Conservation (phyloP, 2,888 invertebrate genomes). For the Coelopa pilipes region DNA sequence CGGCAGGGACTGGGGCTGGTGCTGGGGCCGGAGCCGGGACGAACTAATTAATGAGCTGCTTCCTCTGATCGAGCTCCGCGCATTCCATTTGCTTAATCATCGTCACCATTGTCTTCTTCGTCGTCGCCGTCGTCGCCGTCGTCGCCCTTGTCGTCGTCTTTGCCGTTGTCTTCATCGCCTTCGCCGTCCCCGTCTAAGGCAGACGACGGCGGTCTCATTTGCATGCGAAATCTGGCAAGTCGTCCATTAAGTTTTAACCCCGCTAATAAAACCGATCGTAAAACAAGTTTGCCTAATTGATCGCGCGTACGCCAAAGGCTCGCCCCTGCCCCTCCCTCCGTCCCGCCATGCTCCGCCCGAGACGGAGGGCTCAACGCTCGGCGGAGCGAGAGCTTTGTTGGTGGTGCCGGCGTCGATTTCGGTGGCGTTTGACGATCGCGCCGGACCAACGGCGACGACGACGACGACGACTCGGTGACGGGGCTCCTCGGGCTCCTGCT, state of each 20-base stretch:
- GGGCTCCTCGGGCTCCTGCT: constrained; percentile 33
- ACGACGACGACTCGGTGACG: neutral
- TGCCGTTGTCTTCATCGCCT: constrained; percentile 24
- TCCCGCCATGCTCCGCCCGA: neutral
- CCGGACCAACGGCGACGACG: neutral
- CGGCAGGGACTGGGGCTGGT: too few relatives aligned
- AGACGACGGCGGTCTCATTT: neutral
- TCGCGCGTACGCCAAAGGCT: constrained; percentile 62
- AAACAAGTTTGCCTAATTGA: constrained; percentile 66
- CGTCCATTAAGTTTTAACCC: constrained; percentile 33
- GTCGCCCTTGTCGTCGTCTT: constrained; percentile 16
- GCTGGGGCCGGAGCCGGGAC: neutral
- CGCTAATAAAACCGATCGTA: constrained; percentile 64
- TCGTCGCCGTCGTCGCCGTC: constrained; percentile 8
- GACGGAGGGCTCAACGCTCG: neutral
- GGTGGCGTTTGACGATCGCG: constrained; percentile 52
- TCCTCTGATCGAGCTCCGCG: neutral
- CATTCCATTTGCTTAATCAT: constrained; percentile 32
- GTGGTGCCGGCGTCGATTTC: constrained; percentile 37
- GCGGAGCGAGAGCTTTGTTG: constrained; percentile 50
- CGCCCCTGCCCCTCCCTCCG: neutral
- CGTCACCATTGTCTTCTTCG: constrained; percentile 19
- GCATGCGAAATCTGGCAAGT: constrained; percentile 23
- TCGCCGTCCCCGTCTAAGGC: neutral
- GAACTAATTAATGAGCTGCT: constrained; percentile 9